Evolutionary conservation across 1,140 invertebrate genomes (phyloP), one percentile per base, ranked within the genome.

Genomic region (Mercenaria mercenaria): DNA sequence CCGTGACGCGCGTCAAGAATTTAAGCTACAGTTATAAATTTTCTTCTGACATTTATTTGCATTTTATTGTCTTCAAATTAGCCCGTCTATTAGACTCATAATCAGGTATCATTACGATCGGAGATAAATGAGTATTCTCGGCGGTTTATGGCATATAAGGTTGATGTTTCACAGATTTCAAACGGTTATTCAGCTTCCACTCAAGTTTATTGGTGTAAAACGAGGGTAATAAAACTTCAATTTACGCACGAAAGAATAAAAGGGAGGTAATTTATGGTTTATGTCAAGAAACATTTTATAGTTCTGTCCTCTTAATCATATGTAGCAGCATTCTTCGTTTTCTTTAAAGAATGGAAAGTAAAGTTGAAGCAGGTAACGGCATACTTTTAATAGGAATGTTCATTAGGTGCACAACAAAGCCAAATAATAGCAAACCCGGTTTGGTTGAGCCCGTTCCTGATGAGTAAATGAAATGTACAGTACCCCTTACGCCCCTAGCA

Each of bases 21-120:
- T 79, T 52, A 26, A 52, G 43, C 29, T 52, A 50, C 29, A 4
- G 76, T 56, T 50, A 79, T 79, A 84, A 84, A 67, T 84, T 43
- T 50, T 29, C n/a, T 43, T 52, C 47, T 84, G 82, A 84, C 82
- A 52, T 84, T 84, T 84, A 84, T 84, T 84, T 50, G 67, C 47
- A 52, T 69, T 84, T 84, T 84, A 84, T 69, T 72, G 43, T 72
- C 61, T 72, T 32, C 34, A 67, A 84, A 72, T 84, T 84, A 72
- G 41, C 39, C 61, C 37, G 18, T 72, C 82, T 34, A 84, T 84
- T 84, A 47, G 64, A 34, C 61, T 34, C 39, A 84, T 72, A 69
- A 84, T 84, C 37, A 41, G 64, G 3, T 84, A 83, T 83, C 81
- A 81, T 34, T 81, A 56, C 56, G 1, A 43, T 10, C 56, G 37